These are phyloP conservation scores for Nycticorax nycticorax DNA, from an alignment of 2,113 vertebrate species.

Conservation along the genomic window DNA sequence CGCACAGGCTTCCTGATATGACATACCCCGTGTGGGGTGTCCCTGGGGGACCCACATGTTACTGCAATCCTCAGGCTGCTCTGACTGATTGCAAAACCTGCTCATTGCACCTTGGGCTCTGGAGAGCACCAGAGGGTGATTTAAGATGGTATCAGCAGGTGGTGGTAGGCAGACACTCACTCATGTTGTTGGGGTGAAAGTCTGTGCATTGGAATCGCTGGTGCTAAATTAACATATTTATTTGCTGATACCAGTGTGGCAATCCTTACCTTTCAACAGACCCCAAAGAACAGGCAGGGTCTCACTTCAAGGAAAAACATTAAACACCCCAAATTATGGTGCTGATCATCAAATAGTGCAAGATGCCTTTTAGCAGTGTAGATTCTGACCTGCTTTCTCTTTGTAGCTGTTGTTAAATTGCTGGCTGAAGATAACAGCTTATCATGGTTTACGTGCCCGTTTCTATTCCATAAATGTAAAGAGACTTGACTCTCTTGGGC, in stretches of 20 bases:
- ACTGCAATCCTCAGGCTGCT: background rate
- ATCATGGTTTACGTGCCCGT: background rate
- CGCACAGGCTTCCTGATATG: background rate
- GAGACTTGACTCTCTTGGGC: background rate
- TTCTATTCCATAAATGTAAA: conserved; percentile 7
- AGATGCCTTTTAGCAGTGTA: background rate
- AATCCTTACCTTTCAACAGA: background rate
- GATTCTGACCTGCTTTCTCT: background rate
- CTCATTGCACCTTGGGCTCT: background rate
- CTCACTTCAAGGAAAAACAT: background rate
- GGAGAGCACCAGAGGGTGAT: background rate
- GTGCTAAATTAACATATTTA: background rate
- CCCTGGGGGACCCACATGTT: too few species aligned
- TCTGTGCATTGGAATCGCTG: background rate
- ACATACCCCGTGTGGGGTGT: accelerated
- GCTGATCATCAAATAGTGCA: background rate
- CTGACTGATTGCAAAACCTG: background rate
- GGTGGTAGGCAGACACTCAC: background rate
- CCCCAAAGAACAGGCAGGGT: background rate
- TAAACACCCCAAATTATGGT: background rate
- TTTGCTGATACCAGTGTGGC: background rate
- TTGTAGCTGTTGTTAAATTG: background rate
- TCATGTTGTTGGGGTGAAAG: background rate
- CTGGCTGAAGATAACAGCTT: background rate
- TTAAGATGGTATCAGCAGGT: background rate